Percentiles rank a stretch among this genome's conserved stretches.
Evolutionary conservation across 2,113 vertebrate species (phyloP).

Genomic region (Pontoporia blainvillei): DNA sequence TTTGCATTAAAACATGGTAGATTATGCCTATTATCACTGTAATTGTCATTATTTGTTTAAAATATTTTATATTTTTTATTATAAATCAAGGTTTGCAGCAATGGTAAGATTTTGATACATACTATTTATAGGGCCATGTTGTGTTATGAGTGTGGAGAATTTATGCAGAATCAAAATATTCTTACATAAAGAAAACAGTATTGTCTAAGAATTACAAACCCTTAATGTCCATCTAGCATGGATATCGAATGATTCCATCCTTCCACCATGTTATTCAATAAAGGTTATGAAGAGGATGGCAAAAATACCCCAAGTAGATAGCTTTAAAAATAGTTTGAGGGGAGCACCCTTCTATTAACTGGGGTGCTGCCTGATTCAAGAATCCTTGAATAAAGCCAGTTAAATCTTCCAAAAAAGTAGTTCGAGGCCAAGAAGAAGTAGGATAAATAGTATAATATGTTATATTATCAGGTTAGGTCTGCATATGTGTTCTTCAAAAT

Average conservation of each 20-base stretch:
- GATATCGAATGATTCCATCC: neutral
- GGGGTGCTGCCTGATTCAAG: too few relatives aligned
- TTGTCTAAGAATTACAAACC: neutral
- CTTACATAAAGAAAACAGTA: neutral
- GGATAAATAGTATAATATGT: neutral
- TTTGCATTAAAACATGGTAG: neutral
- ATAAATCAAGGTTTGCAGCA: neutral
- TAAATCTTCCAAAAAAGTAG: neutral
- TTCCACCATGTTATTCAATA: neutral
- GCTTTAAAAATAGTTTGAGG: neutral
- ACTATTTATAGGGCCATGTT: neutral
- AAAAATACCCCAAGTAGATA: neutral
- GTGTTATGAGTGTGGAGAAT: neutral
- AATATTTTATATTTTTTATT: neutral
- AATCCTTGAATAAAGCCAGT: too few relatives aligned
- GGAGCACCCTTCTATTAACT: too few relatives aligned
- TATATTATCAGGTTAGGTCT: neutral
- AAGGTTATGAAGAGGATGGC: neutral
- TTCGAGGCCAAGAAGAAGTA: neutral
- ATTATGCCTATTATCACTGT: neutral
- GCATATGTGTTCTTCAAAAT: neutral
- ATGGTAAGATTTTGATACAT: neutral
- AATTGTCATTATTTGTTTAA: neutral
- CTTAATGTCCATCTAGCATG: neutral
- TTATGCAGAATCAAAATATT: neutral